A percentile compares a stretch with the other conserved stretches of the same genome.
phyloP scores from a whole-genome alignment of 2,888 invertebrate species.

The Andrena hattorfiana region DNA sequence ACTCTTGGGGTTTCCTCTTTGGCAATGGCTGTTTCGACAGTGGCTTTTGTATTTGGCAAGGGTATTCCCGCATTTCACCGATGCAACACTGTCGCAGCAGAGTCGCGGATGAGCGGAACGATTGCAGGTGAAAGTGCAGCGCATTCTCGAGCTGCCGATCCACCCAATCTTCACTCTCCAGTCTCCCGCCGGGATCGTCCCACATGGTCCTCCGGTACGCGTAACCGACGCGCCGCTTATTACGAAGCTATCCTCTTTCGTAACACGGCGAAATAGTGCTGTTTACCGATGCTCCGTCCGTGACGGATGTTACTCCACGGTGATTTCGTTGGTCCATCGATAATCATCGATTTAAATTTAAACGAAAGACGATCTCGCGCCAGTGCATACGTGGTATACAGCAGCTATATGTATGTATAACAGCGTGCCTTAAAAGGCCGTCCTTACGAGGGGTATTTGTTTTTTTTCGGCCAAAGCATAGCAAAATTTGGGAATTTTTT shows the following conservation, averaged over 20 bases:
- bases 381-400: no score
- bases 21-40: not conserved
- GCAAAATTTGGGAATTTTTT: no score
- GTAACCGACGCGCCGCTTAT: constrained; percentile 27
- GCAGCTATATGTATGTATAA: no score
- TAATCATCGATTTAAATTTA: not conserved
- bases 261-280: constrained; percentile 17
- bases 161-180: constrained; percentile 32
- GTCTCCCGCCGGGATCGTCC: constrained; percentile 16
- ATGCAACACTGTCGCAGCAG: not conserved
- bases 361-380: not conserved
- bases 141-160: constrained; percentile 1
- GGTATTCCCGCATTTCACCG: not conserved
- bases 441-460: no score
- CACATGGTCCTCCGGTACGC: constrained; percentile 8
- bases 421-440: no score
- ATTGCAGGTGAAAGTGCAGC: not conserved
- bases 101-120: no score
- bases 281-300: not conserved
- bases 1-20: not conserved
- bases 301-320: not conserved
- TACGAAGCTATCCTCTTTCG: constrained; percentile 26
- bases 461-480: no score
- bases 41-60: not conserved
- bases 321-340: not conserved